Conservation (phyloP, 2,113 vertebrate species). For the Anser cygnoides region DNA sequence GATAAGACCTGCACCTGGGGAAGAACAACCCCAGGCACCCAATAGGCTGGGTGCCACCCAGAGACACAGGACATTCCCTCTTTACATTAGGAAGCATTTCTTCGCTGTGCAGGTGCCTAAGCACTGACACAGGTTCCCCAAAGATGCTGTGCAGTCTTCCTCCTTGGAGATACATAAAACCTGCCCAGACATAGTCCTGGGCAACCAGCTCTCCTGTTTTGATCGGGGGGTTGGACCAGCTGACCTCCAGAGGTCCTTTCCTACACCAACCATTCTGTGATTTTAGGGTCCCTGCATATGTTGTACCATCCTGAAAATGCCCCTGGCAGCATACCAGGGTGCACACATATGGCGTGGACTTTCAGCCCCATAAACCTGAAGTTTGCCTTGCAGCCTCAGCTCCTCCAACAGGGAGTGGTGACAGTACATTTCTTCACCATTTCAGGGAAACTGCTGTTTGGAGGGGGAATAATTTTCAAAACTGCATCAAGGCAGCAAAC, state of each 20-base stretch:
- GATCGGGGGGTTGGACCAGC: background rate
- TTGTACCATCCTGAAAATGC: background rate
- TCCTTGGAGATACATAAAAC: background rate
- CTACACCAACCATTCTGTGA: background rate
- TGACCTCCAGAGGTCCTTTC: background rate
- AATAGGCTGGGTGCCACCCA: background rate
- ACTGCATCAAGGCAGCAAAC: background rate
- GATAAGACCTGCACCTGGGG: background rate
- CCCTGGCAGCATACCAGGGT: background rate
- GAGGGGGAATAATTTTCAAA: background rate
- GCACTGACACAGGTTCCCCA: background rate
- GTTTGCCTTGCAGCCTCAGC: background rate
- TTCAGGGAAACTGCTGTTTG: background rate
- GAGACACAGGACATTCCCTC: background rate
- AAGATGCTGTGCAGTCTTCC: background rate
- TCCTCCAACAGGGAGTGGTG: background rate
- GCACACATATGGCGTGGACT: background rate
- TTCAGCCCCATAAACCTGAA: slow-evolving; percentile 7
- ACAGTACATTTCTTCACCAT: background rate
- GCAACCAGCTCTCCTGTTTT: background rate
- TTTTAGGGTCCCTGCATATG: background rate
- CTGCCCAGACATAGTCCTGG: background rate
- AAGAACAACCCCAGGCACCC: background rate
- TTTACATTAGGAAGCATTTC: background rate
- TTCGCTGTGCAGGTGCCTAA: background rate